Conservation (phyloP, 1,140 invertebrate species). For the Halictus rubicundus region DNA sequence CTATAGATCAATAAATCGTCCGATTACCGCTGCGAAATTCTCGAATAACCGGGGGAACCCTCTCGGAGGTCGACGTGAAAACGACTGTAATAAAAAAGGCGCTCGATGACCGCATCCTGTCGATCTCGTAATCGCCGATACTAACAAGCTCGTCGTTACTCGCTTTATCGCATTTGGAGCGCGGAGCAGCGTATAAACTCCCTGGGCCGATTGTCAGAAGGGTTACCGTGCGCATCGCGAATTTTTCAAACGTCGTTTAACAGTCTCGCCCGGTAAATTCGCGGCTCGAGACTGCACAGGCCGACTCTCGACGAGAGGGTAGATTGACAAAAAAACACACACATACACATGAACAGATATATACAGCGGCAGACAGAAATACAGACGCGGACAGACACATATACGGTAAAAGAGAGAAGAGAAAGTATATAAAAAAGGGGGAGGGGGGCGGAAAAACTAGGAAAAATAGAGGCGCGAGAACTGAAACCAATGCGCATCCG, state of each 20-base stretch:
- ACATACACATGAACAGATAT: no score
- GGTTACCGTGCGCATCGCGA: constrained; percentile 49
- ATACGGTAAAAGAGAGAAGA: not conserved
- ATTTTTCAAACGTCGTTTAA: constrained; percentile 73
- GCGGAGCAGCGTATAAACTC: constrained; percentile 56
- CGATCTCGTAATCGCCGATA: constrained; percentile 29
- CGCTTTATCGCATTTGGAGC: constrained; percentile 27
- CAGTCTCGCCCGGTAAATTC: constrained; percentile 69
- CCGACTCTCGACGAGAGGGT: constrained; percentile 8
- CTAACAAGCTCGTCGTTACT: constrained; percentile 9
- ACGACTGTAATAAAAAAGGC: constrained; percentile 23
- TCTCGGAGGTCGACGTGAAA: not conserved
- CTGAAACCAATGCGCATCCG: constrained; percentile 65
- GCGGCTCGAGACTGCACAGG: constrained; percentile 53
- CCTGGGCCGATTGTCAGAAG: constrained; percentile 32
- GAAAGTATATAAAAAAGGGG: constrained; percentile 20
- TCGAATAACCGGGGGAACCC: constrained; percentile 5
- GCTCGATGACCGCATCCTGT: not conserved
- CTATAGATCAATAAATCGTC: constrained; percentile 38
- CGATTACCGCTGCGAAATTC: constrained; percentile 2
- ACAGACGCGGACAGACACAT: not conserved
- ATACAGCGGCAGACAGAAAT: no score
- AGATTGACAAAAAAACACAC: constrained; percentile 16
- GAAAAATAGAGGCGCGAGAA: constrained; percentile 37
- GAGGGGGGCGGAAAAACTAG: not conserved